These are phyloP conservation scores for Tinea pellionella DNA, from an alignment of 2,888 invertebrate species.

Conservation along the genomic window DNA sequence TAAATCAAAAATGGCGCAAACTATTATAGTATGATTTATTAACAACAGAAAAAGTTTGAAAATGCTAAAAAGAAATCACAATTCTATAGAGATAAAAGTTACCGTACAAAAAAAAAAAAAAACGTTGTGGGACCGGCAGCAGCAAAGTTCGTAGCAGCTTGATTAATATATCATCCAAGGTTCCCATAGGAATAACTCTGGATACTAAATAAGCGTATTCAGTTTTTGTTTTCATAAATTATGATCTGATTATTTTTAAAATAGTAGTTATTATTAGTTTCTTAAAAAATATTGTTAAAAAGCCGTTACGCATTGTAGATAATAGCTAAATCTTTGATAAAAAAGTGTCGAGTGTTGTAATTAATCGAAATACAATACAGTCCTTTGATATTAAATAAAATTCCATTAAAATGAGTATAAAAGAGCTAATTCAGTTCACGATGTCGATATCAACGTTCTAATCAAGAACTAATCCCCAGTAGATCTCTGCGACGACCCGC, in stretches of 20 bases:
- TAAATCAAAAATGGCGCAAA: too few species aligned
- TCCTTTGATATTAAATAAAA: too few species aligned
- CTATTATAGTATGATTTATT: not conserved
- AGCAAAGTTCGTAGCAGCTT: not conserved
- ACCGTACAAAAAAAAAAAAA: not conserved
- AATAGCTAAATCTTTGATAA: too few species aligned
- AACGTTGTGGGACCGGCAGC: not conserved
- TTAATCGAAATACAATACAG: too few species aligned
- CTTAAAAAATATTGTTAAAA: too few species aligned
- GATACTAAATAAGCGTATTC: not conserved
- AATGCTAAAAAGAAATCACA: not conserved
- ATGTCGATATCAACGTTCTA: not conserved
- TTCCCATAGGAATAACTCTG: not conserved
- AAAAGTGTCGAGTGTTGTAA: too few species aligned
- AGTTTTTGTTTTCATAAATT: not conserved
- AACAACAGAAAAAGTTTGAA: not conserved
- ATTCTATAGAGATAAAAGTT: not conserved
- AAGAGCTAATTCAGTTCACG: not conserved
- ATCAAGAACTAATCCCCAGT: conserved; percentile 2
- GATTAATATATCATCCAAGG: not conserved
- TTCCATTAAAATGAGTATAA: not conserved
- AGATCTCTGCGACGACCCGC: not conserved
- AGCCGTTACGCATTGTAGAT: too few species aligned
- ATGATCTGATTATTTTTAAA: too few species aligned
- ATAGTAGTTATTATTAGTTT: too few species aligned